Conservation (phyloP, 2,797 vertebrate species). For the Florisuga fusca region DNA sequence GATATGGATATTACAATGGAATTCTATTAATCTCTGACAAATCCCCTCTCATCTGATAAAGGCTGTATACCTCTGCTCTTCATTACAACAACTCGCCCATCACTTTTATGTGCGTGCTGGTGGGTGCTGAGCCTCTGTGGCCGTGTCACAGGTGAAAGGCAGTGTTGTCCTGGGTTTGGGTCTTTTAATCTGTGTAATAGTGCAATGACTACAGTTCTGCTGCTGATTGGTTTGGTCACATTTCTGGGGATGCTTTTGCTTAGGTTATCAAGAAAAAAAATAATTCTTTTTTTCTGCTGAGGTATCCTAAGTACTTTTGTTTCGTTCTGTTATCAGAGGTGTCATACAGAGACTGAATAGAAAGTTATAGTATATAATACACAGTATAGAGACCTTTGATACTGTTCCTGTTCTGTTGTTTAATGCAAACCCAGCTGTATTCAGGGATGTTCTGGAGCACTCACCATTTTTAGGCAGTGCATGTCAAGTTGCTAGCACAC, state of each 20-base stretch:
- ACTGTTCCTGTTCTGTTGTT: neutral
- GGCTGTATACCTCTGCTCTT: constrained; percentile 60
- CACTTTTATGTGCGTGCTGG: neutral
- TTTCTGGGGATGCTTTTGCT: neutral
- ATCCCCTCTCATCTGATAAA: constrained; percentile 74
- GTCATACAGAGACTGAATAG: neutral
- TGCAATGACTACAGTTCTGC: neutral
- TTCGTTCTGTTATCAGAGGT: neutral
- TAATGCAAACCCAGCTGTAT: neutral
- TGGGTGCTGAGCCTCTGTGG: neutral
- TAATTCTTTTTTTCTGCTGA: neutral
- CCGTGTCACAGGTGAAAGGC: neutral
- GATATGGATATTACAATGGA: constrained; percentile 74
- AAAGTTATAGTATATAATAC: no score
- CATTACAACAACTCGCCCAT: constrained; percentile 26
- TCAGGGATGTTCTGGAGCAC: neutral
- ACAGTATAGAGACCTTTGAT: neutral
- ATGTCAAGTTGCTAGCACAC: rapidly evolving
- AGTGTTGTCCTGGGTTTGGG: neutral
- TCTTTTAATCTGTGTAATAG: neutral
- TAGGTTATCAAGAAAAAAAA: neutral
- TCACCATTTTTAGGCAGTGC: neutral
- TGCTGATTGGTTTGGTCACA: neutral
- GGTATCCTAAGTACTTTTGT: neutral
- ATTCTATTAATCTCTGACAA: constrained; percentile 74